Conservation (phyloP, 64 coral and sea anemone species). For the Dendrophyllia cribrosa region DNA sequence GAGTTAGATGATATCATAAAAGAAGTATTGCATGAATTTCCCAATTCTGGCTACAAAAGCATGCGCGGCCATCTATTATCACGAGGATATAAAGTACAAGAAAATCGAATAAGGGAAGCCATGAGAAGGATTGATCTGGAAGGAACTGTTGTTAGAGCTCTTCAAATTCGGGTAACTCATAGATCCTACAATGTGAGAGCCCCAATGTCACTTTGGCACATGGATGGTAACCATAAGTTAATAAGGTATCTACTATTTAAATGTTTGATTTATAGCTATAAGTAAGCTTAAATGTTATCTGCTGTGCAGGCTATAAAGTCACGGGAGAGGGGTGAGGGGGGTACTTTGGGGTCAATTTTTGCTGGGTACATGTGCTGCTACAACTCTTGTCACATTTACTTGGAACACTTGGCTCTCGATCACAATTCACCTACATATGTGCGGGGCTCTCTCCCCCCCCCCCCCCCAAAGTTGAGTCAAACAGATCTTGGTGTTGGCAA, state of each 20-base stretch:
- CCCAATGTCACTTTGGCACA: conserved; percentile 53
- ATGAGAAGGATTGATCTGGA: conserved; percentile 78
- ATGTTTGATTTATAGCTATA: too few relatives aligned
- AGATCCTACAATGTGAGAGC: conserved; percentile 72
- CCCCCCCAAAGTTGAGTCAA: too few relatives aligned
- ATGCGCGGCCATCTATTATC: conserved; percentile 75
- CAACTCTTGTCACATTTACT: too few relatives aligned
- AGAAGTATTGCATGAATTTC: conserved; percentile 57
- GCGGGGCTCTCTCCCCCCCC: too few relatives aligned
- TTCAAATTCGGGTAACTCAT: conserved; percentile 68
- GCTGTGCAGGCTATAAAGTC: too few relatives aligned
- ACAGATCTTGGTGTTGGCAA: too few relatives aligned
- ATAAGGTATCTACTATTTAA: conserved; percentile 11
- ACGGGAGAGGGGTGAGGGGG: too few relatives aligned
- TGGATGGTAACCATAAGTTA: conserved; percentile 72
- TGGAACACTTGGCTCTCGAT: too few relatives aligned
- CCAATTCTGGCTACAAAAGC: conserved; percentile 68
- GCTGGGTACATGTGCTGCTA: too few relatives aligned
- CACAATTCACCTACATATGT: too few relatives aligned
- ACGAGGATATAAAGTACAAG: conserved; percentile 60
- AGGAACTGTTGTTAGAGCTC: conserved; percentile 65
- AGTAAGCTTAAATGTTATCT: too few relatives aligned
- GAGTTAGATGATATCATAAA: conserved; percentile 62
- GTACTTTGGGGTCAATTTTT: too few relatives aligned
- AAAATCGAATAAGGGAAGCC: conserved; percentile 35